A percentile compares a stretch with the other conserved stretches of the same genome.
Evolutionary conservation across 2,888 invertebrate genomes (phyloP).

Genomic region (Sphaerophoria taeniata): DNA sequence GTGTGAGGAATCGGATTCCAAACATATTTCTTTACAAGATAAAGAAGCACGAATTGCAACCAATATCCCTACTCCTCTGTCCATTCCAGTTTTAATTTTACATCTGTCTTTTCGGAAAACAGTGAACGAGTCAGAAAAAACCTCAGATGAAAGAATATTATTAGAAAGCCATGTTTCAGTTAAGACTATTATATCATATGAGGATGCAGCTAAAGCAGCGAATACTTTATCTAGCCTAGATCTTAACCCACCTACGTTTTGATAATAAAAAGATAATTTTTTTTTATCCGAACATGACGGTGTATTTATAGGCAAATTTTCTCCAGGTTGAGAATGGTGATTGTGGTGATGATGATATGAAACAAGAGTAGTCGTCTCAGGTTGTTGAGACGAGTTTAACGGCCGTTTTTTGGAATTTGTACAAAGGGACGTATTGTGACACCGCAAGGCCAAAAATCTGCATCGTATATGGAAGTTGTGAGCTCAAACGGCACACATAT

Average conservation of each 20-base stretch:
- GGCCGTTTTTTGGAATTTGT: not conserved
- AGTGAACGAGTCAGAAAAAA: not conserved
- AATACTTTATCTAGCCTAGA: not conserved
- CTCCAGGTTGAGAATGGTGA: no score
- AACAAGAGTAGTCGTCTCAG: no score
- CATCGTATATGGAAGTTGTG: not conserved
- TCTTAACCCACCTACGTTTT: not conserved
- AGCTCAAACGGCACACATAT: not conserved
- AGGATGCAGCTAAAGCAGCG: not conserved
- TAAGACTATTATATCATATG: not conserved
- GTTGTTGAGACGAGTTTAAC: not conserved
- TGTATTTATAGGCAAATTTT: no score
- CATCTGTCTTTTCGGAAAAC: not conserved
- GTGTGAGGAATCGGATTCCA: not conserved
- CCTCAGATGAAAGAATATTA: not conserved
- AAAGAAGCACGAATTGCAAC: not conserved
- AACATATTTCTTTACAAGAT: not conserved
- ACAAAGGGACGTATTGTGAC: not conserved
- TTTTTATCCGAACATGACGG: not conserved
- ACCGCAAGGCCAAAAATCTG: not conserved
- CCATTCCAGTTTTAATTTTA: not conserved
- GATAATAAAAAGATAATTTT: not conserved
- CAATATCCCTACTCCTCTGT: not conserved
- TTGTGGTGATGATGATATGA: no score
- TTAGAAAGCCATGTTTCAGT: not conserved